A percentile compares a stretch with the other conserved stretches of the same genome.
Conservation (phyloP, 2,113 vertebrate species). For the Petaurus breviceps region DNA sequence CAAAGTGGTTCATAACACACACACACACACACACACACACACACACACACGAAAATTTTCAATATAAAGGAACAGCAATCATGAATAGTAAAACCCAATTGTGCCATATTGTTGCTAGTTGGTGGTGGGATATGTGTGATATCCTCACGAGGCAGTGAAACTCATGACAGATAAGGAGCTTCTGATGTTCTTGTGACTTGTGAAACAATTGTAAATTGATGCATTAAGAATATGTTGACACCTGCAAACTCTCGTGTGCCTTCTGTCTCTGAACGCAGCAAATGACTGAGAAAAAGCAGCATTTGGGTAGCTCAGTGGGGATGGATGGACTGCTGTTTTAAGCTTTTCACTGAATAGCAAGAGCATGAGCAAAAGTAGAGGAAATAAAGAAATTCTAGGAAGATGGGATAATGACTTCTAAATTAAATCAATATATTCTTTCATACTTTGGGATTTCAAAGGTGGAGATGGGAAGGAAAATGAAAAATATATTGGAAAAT, state of each 20-base stretch:
- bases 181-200: neutral
- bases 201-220: conserved; percentile 20
- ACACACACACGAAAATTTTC: neutral
- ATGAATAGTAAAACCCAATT: neutral
- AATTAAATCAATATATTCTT: neutral
- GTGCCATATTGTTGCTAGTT: neutral
- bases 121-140: neutral
- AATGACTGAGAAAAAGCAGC: conserved; percentile 43
- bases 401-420: neutral
- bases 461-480: neutral
- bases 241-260: neutral
- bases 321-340: conserved; percentile 1
- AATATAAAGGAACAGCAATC: neutral
- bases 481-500: neutral
- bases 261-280: conserved; percentile 66
- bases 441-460: neutral
- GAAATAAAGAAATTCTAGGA: neutral
- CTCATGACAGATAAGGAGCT: neutral
- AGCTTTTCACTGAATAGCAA: fast-evolving
- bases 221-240: conserved; percentile 24
- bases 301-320: neutral
- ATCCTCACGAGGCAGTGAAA: neutral
- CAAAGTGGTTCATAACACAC: neutral
- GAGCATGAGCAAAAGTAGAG: neutral
- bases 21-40: neutral